phyloP scores from a whole-genome alignment of 2,113 vertebrate species.

The Ptilonorhynchus violaceus region DNA sequence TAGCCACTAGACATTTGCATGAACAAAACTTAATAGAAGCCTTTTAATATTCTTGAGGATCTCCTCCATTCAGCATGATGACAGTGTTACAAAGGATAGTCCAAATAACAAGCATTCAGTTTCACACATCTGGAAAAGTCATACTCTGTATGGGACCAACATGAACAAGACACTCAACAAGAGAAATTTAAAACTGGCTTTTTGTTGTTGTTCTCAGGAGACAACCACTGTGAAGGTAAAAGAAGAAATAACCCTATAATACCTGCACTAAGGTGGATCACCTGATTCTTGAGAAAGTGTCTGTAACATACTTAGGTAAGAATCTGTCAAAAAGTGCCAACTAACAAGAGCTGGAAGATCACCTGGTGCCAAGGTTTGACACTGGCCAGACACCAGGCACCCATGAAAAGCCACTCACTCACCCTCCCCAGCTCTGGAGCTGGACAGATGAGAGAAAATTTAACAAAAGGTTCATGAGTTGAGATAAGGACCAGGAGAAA shows the following conservation, averaged over 20 bases:
- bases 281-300: not conserved
- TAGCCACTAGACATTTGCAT: not conserved
- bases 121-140: not conserved
- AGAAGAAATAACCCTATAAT: not conserved
- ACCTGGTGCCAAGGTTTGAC: not conserved
- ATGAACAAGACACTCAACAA: not conserved
- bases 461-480: no score
- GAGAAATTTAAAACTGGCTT: not conserved
- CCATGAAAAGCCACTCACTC: no score
- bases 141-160: not conserved
- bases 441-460: no score
- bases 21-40: not conserved
- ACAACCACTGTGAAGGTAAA: not conserved
- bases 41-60: not conserved
- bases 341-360: not conserved
- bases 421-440: no score
- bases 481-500: no score
- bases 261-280: not conserved
- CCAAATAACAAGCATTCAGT: not conserved
- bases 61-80: not conserved
- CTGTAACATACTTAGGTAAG: not conserved
- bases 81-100: not conserved
- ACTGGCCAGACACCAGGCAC: no score
- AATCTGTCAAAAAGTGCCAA: not conserved
- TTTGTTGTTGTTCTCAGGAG: not conserved